Base-by-base conservation (phyloP, 2,888 invertebrate genomes). In the Papilio gigon region DNA sequence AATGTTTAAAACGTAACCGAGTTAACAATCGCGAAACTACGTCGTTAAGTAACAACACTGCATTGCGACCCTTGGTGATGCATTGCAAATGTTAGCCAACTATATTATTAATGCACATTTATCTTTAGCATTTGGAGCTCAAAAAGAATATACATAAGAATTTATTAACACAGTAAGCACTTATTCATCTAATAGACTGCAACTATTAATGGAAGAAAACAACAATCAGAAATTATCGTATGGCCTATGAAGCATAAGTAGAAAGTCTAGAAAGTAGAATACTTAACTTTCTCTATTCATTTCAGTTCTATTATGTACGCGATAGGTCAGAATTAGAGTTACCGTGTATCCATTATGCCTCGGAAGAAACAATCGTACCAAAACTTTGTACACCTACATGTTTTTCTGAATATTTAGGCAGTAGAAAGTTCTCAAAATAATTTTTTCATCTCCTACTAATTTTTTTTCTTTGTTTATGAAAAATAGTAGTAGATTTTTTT, bases 181-280 rank as follows among this genome's bases (percentile, higher is more conserved):
- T 27, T 50, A 50, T 50, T 50, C 25, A 14, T 5, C 14, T 22
- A 14, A 12, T 14, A 12, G 1, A 42, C 42, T n/a, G 14, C 50
- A 17, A 27, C n/a, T 27, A 53, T n/a, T 27, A 56, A 56, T n/a
- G 8, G 27, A 27, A 30, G 17, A 30, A 30, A 30, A 27, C 9
- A 17, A 17, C 17, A 17, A 56, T 27, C 9, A 2, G 9, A 56
- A 56, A 56, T 56, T 56, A 30, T 30, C 53, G n/a, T 30, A 56
- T 30, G 27, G 30, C 27, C 25, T 50, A 50, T 25, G 25, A 20
- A 40, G 37, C 3, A 27, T 53, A 56, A 30, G n/a, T 56, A 56
- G 53, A 56, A 56, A 56, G 53, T 56, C 53, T 56, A 56, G 53
- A 56, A 30, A 56, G 53, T 56, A 56, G 53, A n/a, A 30, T 11